phyloP scores from a whole-genome alignment of 2,888 invertebrate species.

The Apamea anceps region DNA sequence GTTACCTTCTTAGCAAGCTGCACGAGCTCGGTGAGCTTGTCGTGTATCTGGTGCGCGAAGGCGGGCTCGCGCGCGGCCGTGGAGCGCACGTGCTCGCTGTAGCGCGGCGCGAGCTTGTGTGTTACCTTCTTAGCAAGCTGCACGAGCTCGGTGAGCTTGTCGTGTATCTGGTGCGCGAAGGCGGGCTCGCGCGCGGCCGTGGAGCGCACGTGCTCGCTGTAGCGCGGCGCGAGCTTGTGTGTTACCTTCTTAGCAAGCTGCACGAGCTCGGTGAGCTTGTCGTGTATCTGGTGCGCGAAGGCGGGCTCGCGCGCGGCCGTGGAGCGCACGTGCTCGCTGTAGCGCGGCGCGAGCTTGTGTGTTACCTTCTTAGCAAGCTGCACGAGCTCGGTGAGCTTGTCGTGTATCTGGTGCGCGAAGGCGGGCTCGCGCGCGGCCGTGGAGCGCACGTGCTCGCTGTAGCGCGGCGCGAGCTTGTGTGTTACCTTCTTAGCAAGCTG shows the following conservation, averaged over 20 bases:
- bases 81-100: slow-evolving; percentile 95
- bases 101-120: slow-evolving; percentile 94
- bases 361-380: slow-evolving; percentile 90
- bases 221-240: slow-evolving; percentile 94
- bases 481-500: slow-evolving; percentile 90
- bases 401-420: slow-evolving; percentile 95
- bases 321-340: slow-evolving; percentile 95
- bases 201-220: slow-evolving; percentile 95
- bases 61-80: slow-evolving; percentile 95
- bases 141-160: slow-evolving; percentile 95
- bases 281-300: slow-evolving; percentile 95
- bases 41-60: slow-evolving; percentile 95
- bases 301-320: slow-evolving; percentile 95
- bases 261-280: slow-evolving; percentile 95
- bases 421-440: slow-evolving; percentile 95
- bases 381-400: slow-evolving; percentile 95
- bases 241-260: slow-evolving; percentile 90
- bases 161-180: slow-evolving; percentile 95
- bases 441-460: slow-evolving; percentile 95
- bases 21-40: slow-evolving; percentile 95
- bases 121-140: slow-evolving; percentile 90
- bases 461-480: slow-evolving; percentile 94
- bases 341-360: slow-evolving; percentile 94
- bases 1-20: slow-evolving; percentile 90
- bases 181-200: slow-evolving; percentile 95